These are phyloP conservation scores for Alethe diademata DNA, from an alignment of 2,113 vertebrate genomes.

Conservation along the genomic window DNA sequence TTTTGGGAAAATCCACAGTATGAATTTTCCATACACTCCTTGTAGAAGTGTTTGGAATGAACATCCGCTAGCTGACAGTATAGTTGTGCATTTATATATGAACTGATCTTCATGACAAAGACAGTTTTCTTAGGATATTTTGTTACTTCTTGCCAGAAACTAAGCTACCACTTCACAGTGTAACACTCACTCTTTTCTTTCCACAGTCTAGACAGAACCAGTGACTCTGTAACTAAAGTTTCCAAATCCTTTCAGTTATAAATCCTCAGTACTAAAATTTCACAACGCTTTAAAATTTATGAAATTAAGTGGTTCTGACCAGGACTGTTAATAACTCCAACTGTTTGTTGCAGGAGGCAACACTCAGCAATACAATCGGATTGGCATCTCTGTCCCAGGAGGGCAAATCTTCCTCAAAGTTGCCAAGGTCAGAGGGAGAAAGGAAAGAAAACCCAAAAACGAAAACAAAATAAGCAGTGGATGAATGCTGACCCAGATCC, in stretches of 20 bases:
- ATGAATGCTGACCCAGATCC: neutral
- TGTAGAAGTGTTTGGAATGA: neutral
- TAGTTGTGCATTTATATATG: neutral
- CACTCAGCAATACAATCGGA: neutral
- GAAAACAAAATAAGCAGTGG: neutral
- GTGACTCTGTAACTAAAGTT: neutral
- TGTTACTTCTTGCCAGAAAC: neutral
- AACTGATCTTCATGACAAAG: constrained; percentile 23
- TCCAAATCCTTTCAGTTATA: neutral
- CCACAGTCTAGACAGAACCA: constrained; percentile 8
- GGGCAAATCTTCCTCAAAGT: neutral
- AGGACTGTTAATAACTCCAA: neutral
- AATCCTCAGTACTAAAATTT: neutral
- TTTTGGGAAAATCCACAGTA: neutral
- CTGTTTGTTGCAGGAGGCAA: neutral
- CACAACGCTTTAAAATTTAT: neutral
- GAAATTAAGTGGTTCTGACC: neutral
- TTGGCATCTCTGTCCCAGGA: neutral
- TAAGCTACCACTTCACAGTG: neutral
- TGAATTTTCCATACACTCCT: neutral
- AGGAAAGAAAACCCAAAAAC: neutral
- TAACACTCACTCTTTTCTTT: constrained; percentile 25
- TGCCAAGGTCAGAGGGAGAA: neutral
- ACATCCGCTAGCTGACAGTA: neutral
- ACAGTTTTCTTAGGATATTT: neutral